Conservation (phyloP, 2,113 vertebrate species). For the Siphamia tubifer region DNA sequence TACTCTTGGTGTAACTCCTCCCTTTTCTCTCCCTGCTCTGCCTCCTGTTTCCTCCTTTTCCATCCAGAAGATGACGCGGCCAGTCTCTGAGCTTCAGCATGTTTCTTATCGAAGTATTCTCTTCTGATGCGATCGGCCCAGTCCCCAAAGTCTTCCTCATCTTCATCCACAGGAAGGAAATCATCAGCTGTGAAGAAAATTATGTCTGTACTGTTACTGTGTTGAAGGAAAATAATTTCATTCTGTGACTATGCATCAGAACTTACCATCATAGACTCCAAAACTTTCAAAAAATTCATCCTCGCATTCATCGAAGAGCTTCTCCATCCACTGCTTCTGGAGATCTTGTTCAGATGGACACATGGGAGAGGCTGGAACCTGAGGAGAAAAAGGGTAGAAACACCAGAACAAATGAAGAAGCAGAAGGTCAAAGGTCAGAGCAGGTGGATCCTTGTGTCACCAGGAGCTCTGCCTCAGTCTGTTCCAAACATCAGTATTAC, state of each 20-base stretch:
- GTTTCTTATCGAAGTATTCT: constrained; percentile 81
- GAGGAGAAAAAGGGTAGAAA: not conserved
- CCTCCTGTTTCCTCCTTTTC: constrained; percentile 52
- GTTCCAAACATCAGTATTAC: no score
- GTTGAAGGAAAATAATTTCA: not conserved
- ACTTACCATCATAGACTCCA: constrained; percentile 83
- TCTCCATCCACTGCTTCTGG: constrained; percentile 81
- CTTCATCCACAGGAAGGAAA: constrained; percentile 68
- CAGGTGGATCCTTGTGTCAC: no score
- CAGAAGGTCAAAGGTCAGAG: no score
- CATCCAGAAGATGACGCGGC: constrained; percentile 1
- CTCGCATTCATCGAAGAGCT: constrained; percentile 85
- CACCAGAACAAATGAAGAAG: no score
- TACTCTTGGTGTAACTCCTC: constrained; percentile 70
- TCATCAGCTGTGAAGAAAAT: constrained; percentile 70
- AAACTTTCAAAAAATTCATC: constrained; percentile 84
- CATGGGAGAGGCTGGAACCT: constrained; percentile 16
- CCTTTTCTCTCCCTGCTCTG: constrained; percentile 32
- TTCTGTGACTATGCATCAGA: not conserved
- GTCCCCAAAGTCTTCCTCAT: constrained; percentile 82
- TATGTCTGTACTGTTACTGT: not conserved
- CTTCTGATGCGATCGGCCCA: constrained; percentile 85
- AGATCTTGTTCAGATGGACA: constrained; percentile 8
- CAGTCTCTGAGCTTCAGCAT: constrained; percentile 47
- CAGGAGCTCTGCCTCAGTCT: no score